These are phyloP conservation scores for Turritopsis dohrnii DNA, from an alignment of 30 jellyfish, hydroid and myxozoan genomes.

Conservation along the genomic window DNA sequence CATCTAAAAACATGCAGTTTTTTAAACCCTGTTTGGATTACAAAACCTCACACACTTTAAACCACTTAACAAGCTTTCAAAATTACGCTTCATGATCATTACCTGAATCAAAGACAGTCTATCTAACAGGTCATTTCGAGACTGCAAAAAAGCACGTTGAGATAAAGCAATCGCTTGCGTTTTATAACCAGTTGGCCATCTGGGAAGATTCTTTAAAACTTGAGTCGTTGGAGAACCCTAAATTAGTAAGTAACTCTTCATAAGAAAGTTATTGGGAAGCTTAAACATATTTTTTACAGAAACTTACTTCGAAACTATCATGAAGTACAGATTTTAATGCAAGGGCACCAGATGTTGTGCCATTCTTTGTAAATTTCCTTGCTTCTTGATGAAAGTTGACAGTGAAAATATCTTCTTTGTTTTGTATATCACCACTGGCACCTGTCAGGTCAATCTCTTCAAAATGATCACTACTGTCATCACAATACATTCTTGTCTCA, in stretches of 20 bases:
- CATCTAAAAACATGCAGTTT: slow-evolving; percentile 23
- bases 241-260: background rate
- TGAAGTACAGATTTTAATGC: background rate
- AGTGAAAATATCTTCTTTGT: background rate
- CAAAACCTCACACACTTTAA: background rate
- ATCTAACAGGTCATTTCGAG: slow-evolving; percentile 48
- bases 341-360: background rate
- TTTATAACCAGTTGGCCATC: slow-evolving; percentile 57
- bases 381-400: background rate
- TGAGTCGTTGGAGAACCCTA: background rate
- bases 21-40: background rate
- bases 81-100: background rate
- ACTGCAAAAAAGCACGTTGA: slow-evolving; percentile 49
- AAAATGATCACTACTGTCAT: background rate
- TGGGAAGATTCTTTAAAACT: background rate
- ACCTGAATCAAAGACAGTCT: slow-evolving; percentile 50
- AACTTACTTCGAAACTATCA: background rate
- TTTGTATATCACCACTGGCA: background rate
- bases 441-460: background rate
- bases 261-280: background rate
- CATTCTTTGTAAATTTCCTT: background rate
- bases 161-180: slow-evolving; percentile 48
- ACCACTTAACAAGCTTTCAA: background rate
- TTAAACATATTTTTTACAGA: background rate
- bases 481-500: slow-evolving; percentile 6